Evolutionary conservation across 2,113 vertebrate species (phyloP).

Genomic region (Gobiocypris rarus): DNA sequence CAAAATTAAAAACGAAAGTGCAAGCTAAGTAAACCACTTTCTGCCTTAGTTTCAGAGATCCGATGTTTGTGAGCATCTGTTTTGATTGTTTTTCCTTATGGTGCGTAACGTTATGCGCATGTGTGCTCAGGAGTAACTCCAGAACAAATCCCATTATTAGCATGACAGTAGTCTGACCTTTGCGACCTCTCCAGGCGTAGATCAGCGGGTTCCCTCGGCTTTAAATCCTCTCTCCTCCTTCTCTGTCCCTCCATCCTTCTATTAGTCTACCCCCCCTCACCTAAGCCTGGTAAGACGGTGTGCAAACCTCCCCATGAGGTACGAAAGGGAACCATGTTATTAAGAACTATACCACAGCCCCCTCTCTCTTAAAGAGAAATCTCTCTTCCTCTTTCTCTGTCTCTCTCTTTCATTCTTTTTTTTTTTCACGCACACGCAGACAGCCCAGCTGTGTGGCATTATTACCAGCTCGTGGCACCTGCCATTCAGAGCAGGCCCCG

Average conservation of each 20-base stretch:
- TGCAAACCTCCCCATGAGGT: conserved; percentile 53
- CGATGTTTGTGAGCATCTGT: not conserved
- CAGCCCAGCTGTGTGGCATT: conserved; percentile 74
- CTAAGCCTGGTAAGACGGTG: conserved; percentile 63
- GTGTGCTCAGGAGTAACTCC: conserved; percentile 43
- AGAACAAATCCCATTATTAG: conserved; percentile 78
- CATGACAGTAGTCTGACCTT: conserved; percentile 77
- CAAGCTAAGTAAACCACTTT: conserved; percentile 13
- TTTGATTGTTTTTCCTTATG: conserved; percentile 14
- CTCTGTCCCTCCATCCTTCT: conserved; percentile 51
- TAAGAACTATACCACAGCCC: conserved; percentile 41
- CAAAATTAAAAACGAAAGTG: conserved; percentile 3
- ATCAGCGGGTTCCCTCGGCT: conserved; percentile 62
- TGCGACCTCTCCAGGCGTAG: conserved; percentile 69
- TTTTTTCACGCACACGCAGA: conserved; percentile 62
- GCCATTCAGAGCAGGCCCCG: conserved; percentile 55
- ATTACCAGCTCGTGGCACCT: conserved; percentile 80
- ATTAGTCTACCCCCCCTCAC: conserved; percentile 62
- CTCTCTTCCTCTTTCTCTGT: conserved; percentile 64
- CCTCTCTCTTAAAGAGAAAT: conserved; percentile 29
- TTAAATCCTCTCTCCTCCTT: conserved; percentile 58
- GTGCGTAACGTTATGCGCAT: not conserved
- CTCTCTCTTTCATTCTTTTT: conserved; percentile 23
- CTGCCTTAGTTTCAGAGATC: not conserved
- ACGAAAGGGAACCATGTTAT: conserved; percentile 50